A percentile compares a stretch with the other conserved stretches of the same genome.
Conservation (phyloP, 2,888 invertebrate species). For the Gastrophysa polygoni region DNA sequence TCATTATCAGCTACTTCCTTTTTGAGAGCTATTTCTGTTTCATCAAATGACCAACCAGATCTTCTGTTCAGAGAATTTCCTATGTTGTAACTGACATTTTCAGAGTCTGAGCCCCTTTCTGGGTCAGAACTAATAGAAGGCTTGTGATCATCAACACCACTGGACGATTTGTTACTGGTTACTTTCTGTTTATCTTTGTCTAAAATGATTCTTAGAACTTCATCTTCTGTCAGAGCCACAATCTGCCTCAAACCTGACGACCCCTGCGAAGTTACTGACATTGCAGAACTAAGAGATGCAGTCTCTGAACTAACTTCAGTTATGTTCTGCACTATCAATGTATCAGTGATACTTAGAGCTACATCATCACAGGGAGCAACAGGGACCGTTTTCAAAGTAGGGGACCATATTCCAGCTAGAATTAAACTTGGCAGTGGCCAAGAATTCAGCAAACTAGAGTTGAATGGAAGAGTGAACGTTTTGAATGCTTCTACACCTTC, state of each 20-base stretch:
- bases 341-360: conserved; percentile 58
- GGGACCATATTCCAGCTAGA: conserved; percentile 84
- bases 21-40: conserved; percentile 34
- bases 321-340: conserved; percentile 28
- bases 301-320: conserved; percentile 50
- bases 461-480: conserved; percentile 76
- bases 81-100: conserved; percentile 50
- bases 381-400: conserved; percentile 77
- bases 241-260: conserved; percentile 61
- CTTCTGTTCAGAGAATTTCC: conserved; percentile 72
- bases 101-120: conserved; percentile 28
- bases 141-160: conserved; percentile 30
- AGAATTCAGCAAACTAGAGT: conserved; percentile 85
- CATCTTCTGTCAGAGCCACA: conserved; percentile 70
- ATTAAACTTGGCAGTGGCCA: conserved; percentile 87
- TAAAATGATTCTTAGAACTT: conserved; percentile 73
- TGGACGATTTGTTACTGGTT: conserved; percentile 24
- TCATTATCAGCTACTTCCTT: conserved; percentile 20
- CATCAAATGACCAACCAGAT: conserved; percentile 68
- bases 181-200: conserved; percentile 56
- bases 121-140: conserved; percentile 37
- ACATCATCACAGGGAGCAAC: conserved; percentile 79
- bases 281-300: conserved; percentile 53
- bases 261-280: conserved; percentile 57
- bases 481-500: conserved; percentile 78